Evolutionary conservation across 2,797 vertebrate species (phyloP), one percentile per base, ranked within the genome.

Genomic region (Capromys pilorides): DNA sequence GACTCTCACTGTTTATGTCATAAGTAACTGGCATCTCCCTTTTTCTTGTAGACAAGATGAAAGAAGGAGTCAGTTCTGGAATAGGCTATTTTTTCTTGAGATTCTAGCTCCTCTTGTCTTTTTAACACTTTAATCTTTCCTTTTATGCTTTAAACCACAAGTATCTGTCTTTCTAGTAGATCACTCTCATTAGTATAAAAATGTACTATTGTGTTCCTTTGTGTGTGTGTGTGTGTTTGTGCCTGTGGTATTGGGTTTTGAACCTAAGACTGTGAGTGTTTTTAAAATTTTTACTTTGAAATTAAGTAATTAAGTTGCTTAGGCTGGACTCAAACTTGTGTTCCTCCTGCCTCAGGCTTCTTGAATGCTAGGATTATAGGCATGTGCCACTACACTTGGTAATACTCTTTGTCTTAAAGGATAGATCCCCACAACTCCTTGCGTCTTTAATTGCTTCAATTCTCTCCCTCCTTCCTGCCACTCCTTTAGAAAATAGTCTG

Each of bases 111-210:
- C 36, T 90, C 71, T 73, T 33, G 10, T 49, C 51, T 88, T 91
- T 80, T 69, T 39, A 86, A 92, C 9, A 80, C 45, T 26, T 31
- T 1, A 33, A 4, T 73, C 33, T 22, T 93, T 78, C n/a, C n/a
- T 86, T 71, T 92, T 80, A 71, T 62, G 31, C 88, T 87, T 83
- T 45, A 61, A 13, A 39, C 57, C 82, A 31, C 18, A 36, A 79
- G 19, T 24, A 51, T 59, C 19, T 77, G 28, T 82, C 10, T 86
- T 88, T 67, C 89, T 73, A 45, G 3, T 59, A 41, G 14, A 31
- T 89, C 89, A 21, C 67, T 91, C n/a, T 92, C 51, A 59, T 75
- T 28, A 67, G 33, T 77, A 36, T 71, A 94, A 94, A 92, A 94
- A 26, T 22, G 88, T 62, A 45, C 62, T 73, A 3, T 9, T 12